These are phyloP conservation scores for Etheostoma nigrum DNA, from an alignment of 2,797 vertebrate species.

Conservation along the genomic window DNA sequence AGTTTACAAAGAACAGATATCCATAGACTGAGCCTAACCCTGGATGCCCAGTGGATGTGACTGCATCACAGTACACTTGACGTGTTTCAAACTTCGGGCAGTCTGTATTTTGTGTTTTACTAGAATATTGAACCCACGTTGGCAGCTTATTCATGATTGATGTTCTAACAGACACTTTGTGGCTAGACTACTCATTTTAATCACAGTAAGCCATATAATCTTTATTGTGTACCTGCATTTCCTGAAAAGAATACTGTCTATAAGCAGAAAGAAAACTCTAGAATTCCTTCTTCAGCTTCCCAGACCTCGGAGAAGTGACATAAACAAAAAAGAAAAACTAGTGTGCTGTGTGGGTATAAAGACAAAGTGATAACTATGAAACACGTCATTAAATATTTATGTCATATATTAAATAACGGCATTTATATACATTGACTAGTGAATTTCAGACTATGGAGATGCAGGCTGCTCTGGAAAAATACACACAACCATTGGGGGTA, in stretches of 20 bases:
- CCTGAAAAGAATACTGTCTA: neutral
- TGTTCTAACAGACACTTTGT: constrained; percentile 16
- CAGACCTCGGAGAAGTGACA: neutral
- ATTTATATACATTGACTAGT: constrained; percentile 21
- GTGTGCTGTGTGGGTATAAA: neutral
- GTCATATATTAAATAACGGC: constrained; percentile 28
- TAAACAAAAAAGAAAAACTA: constrained; percentile 24
- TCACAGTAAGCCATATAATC: constrained; percentile 1
- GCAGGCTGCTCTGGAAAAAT: constrained; percentile 2
- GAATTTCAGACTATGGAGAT: constrained; percentile 15
- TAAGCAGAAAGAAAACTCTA: neutral
- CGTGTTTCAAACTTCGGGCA: constrained; percentile 13
- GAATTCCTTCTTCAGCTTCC: neutral
- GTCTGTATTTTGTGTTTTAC: constrained; percentile 24
- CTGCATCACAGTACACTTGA: neutral
- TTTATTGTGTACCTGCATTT: constrained; percentile 5
- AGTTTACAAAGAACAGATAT: constrained; percentile 10
- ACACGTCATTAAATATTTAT: constrained; percentile 45
- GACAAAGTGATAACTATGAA: constrained; percentile 14
- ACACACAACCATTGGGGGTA: neutral
- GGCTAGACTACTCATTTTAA: constrained; percentile 34
- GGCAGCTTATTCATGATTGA: constrained; percentile 14
- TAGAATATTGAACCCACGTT: constrained; percentile 24
- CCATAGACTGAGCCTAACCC: neutral
- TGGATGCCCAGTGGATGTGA: neutral